phyloP scores from a whole-genome alignment of 1,140 invertebrate genomes.

The Drosophila nigromelanica region DNA sequence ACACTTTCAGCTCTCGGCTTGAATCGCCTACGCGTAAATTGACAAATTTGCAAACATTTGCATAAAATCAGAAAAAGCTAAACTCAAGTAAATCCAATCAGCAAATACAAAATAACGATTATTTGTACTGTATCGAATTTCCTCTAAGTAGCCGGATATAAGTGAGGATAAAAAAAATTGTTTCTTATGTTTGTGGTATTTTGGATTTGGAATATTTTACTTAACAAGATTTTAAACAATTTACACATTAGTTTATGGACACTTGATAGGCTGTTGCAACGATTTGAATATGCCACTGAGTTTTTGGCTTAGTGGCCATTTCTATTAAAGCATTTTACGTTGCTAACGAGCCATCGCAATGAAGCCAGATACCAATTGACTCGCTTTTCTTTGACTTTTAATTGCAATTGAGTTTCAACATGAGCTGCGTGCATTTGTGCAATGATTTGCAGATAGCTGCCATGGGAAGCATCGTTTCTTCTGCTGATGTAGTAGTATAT shows the following conservation, averaged over 20 bases:
- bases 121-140: slow-evolving; percentile 6
- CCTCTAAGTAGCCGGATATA: background rate
- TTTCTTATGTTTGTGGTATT: background rate
- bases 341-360: slow-evolving; percentile 54
- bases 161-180: background rate
- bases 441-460: slow-evolving; percentile 73
- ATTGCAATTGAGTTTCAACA: slow-evolving; percentile 78
- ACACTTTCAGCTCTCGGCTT: slow-evolving; percentile 65
- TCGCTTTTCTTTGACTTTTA: slow-evolving; percentile 64
- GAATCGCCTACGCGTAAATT: slow-evolving; percentile 73
- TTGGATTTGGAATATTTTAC: too few species aligned
- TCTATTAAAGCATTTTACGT: slow-evolving; percentile 72
- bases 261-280: slow-evolving; percentile 22
- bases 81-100: slow-evolving; percentile 46
- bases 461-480: slow-evolving; percentile 40
- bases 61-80: slow-evolving; percentile 53
- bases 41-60: slow-evolving; percentile 76
- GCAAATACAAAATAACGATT: slow-evolving; percentile 39
- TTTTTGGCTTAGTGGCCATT: slow-evolving; percentile 50
- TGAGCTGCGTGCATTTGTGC: slow-evolving; percentile 78
- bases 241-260: slow-evolving; percentile 17
- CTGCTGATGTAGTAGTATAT: background rate
- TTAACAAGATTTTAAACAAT: background rate
- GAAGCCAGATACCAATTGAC: slow-evolving; percentile 49
- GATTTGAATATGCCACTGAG: slow-evolving; percentile 56